A percentile compares a stretch with the other conserved stretches of the same genome.
These are phyloP conservation scores for Hyperopisus bebe DNA, from an alignment of 2,113 vertebrate genomes.

Conservation along the genomic window DNA sequence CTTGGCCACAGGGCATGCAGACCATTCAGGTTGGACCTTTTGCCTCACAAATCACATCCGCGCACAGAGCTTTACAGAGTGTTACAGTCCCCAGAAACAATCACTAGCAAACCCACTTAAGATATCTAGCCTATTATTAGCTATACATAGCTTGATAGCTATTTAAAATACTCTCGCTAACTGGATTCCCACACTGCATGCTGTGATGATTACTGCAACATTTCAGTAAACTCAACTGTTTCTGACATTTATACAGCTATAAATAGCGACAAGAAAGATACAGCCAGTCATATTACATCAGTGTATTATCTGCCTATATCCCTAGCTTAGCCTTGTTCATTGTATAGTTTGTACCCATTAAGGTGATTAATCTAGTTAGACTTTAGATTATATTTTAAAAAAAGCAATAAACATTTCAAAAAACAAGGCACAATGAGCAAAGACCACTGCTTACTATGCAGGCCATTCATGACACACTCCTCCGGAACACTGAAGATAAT, in stretches of 20 bases:
- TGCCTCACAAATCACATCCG: not conserved
- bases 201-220: not conserved
- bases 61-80: not conserved
- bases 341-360: not conserved
- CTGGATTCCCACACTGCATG: not conserved
- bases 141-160: not conserved
- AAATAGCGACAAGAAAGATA: not conserved
- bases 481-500: not conserved
- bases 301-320: not conserved
- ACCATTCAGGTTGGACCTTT: not conserved
- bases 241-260: not conserved
- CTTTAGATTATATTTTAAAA: not conserved
- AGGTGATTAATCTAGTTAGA: not conserved
- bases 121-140: not conserved
- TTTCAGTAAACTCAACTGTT: not conserved
- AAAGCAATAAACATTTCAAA: not conserved
- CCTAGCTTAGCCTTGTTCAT: not conserved
- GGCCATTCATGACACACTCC: not conserved
- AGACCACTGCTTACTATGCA: not conserved
- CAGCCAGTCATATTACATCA: not conserved
- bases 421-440: not conserved
- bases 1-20: not conserved
- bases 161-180: not conserved
- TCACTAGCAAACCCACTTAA: not conserved
- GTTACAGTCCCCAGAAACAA: not conserved